Conservation (phyloP, 1,140 invertebrate species). For the Tenebrio molitor region DNA sequence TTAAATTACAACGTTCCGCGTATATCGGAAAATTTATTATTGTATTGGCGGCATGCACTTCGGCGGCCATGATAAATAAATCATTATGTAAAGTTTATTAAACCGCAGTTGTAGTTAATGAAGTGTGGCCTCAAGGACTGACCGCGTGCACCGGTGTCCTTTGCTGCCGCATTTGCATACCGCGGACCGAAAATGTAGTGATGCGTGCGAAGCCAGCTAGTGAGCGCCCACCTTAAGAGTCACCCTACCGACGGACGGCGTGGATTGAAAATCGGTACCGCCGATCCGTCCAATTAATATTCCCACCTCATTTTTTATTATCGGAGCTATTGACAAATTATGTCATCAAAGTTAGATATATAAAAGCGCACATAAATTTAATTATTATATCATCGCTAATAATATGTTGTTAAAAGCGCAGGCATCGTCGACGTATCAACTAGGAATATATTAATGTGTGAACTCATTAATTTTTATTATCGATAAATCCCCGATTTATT, state of each 20-base stretch:
- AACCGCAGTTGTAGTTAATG: constrained; percentile 24
- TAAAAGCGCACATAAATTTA: not conserved
- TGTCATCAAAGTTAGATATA: not conserved
- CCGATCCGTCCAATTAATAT: no score
- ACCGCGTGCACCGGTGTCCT: constrained; percentile 2
- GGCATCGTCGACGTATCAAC: constrained; percentile 4
- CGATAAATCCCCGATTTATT: constrained; percentile 22
- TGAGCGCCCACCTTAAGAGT: no score
- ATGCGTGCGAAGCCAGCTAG: no score
- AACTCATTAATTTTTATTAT: constrained; percentile 35
- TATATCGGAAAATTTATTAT: constrained; percentile 16
- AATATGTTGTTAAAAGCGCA: constrained; percentile 19
- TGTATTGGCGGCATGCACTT: constrained; percentile 19
- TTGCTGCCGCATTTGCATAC: constrained; percentile 38
- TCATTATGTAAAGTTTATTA: constrained; percentile 44
- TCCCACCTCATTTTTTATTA: no score
- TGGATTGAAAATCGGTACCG: no score
- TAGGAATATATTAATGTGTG: constrained; percentile 32
- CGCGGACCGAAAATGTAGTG: no score
- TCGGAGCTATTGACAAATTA: not conserved
- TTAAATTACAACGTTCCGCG: constrained; percentile 42
- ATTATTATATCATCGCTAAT: constrained; percentile 26
- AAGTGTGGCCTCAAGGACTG: constrained; percentile 20
- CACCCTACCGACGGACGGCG: no score
- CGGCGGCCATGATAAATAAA: constrained; percentile 22